Evolutionary conservation across 2,113 vertebrate genomes (phyloP).

Genomic region (Mesocricetus auratus): DNA sequence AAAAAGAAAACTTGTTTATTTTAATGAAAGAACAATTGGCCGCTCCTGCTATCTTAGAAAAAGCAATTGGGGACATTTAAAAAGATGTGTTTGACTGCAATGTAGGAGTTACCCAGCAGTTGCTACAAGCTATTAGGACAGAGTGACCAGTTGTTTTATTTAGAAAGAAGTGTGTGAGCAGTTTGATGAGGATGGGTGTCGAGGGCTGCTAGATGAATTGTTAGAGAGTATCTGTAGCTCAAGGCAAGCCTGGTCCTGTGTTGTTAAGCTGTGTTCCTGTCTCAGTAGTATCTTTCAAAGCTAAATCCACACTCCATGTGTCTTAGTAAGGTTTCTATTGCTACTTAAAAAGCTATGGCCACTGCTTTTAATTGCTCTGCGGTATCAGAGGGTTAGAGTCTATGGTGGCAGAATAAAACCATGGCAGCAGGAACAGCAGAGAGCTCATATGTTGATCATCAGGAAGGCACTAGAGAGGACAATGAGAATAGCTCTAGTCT

Average conservation of each 20-base stretch:
- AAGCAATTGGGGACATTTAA: background rate
- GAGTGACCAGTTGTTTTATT: background rate
- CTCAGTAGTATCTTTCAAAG: background rate
- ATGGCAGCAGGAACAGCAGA: too few relatives aligned
- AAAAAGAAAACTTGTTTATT: conserved; percentile 1
- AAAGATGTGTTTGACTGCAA: background rate
- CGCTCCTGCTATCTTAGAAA: background rate
- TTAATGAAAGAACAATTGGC: background rate
- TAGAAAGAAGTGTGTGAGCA: too few relatives aligned
- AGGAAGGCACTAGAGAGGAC: background rate
- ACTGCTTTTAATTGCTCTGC: background rate
- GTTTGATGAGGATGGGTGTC: background rate
- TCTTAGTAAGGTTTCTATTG: background rate
- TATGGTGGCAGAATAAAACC: background rate
- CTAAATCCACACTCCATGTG: background rate
- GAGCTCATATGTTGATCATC: background rate
- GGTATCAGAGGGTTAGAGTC: background rate
- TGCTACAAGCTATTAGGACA: background rate
- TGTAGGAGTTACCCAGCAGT: background rate
- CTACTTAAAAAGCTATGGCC: background rate
- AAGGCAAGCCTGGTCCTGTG: background rate
- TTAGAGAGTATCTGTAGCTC: background rate
- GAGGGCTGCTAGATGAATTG: background rate
- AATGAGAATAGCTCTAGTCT: background rate
- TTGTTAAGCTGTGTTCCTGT: background rate